Conservation (phyloP, 1,140 invertebrate genomes). For the Heterodera carotae region DNA sequence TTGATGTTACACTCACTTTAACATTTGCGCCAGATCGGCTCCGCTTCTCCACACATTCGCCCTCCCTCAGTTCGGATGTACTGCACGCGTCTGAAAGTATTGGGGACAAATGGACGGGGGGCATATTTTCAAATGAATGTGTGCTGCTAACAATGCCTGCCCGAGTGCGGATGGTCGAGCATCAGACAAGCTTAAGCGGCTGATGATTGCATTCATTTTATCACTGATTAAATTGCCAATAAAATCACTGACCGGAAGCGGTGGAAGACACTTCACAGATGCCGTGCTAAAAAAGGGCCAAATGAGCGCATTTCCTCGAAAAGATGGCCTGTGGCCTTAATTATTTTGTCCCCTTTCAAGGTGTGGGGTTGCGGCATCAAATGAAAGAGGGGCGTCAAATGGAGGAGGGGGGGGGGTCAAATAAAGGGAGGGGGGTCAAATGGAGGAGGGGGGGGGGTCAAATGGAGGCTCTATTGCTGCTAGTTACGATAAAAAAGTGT, state of each 20-base stretch:
- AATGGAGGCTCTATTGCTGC: too few species aligned
- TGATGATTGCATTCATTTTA: not conserved
- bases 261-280: conserved; percentile 29
- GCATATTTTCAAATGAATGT: not conserved
- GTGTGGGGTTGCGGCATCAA: too few species aligned
- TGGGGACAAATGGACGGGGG: conserved; percentile 25
- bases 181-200: conserved; percentile 40
- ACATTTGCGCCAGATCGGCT: conserved; percentile 38
- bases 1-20: conserved; percentile 11
- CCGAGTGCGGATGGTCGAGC: conserved; percentile 41
- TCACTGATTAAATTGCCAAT: too few species aligned
- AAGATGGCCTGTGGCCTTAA: too few species aligned
- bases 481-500: too few species aligned
- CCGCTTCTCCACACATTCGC: conserved; percentile 46
- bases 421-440: too few species aligned
- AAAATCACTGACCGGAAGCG: conserved; percentile 1
- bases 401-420: too few species aligned
- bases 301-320: conserved; percentile 2
- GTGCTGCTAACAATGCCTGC: conserved; percentile 23
- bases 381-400: too few species aligned
- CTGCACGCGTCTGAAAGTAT: conserved; percentile 29
- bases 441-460: too few species aligned
- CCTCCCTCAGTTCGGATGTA: conserved; percentile 28
- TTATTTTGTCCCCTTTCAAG: too few species aligned
- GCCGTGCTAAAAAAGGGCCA: conserved; percentile 13